phyloP scores from a whole-genome alignment of 1,140 invertebrate genomes.

The Drosophila jambulina region DNA sequence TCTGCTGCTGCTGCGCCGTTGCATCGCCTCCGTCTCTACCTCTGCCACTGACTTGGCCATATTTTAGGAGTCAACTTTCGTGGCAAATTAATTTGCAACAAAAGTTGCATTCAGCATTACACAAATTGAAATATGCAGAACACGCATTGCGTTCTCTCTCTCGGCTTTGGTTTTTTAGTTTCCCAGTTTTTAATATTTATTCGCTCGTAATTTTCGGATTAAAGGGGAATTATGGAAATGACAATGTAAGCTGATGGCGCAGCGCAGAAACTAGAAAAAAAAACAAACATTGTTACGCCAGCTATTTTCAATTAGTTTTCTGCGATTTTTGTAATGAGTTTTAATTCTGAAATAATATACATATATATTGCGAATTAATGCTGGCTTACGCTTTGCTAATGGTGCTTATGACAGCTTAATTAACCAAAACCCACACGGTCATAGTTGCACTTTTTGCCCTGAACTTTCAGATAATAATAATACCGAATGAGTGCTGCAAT shows the following conservation, averaged over 20 bases:
- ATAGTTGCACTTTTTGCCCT: conserved; percentile 7
- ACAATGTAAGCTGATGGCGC: conserved; percentile 27
- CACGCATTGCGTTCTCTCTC: conserved; percentile 33
- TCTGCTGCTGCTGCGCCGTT: conserved; percentile 3
- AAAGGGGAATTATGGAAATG: conserved; percentile 53
- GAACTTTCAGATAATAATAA: conserved; percentile 3
- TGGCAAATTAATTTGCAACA: conserved; percentile 82
- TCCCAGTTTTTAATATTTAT: conserved; percentile 29
- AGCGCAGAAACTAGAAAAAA: neutral
- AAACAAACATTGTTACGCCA: conserved; percentile 15
- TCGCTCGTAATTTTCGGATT: conserved; percentile 54
- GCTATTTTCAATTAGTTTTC: conserved; percentile 52
- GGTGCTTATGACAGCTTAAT: conserved; percentile 44
- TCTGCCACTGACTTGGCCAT: conserved; percentile 37
- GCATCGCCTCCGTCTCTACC: neutral
- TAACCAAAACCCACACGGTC: conserved; percentile 16
- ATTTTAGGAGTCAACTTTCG: conserved; percentile 71
- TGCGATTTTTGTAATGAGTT: conserved; percentile 30
- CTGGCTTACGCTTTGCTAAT: conserved; percentile 30
- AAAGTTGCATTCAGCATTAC: conserved; percentile 74
- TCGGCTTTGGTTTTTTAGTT: conserved; percentile 23
- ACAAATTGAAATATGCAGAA: conserved; percentile 74
- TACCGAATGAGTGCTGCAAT: neutral
- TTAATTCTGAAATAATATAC: conserved; percentile 15
- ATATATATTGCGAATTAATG: conserved; percentile 31